Evolutionary conservation across 2,113 vertebrate genomes (phyloP), one percentile per base, ranked within the genome.

Genomic region (Dromas ardeola): DNA sequence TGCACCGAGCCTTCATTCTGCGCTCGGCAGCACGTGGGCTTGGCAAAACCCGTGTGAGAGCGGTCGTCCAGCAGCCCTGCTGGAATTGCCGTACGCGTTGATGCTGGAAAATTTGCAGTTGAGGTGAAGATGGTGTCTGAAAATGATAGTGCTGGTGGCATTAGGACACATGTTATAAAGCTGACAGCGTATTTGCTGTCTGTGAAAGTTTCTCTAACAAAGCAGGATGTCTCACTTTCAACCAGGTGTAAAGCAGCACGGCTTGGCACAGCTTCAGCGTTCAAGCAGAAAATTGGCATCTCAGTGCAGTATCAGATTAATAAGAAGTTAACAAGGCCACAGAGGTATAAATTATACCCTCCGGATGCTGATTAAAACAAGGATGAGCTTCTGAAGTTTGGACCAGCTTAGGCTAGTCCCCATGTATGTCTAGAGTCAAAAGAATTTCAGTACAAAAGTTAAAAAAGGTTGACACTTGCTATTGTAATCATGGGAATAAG

Each of bases 31-130:
- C 27, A 12, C 3, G 0, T 1, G 9, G n/a, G n/a, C 26, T 59
- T 26, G 26, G 49, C 30, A 36, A 77, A 67, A 30, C 38, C 40
- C 50, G 4, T 0, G 2, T 32, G 45, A 26, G 43, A 81, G 36
- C 2, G 5, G 17, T 20, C 9, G 2, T 25, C 32, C 23, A 38
- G 58, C 56, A 79, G 29, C 61, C 22, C 6, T 5, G 25, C 38
- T 63, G 88, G 52, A 59, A 63, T 26, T 26, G 50, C 61, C 9
- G 1, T 20, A 34, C 6, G 0, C 0, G 0, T 29, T 49, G 26
- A 21, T 87, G 40, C 36, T 26, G 29, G 38, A 27, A 73, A 73
- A 66, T 26, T 26, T 78, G 65, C 36, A 26, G 55, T 9, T 70
- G 76, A 42, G 45, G 11, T 58, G 66, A 53, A 81, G 67, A 25